Evolutionary conservation across 2,113 vertebrate species (phyloP).

Genomic region (Ochotona curzoniae): DNA sequence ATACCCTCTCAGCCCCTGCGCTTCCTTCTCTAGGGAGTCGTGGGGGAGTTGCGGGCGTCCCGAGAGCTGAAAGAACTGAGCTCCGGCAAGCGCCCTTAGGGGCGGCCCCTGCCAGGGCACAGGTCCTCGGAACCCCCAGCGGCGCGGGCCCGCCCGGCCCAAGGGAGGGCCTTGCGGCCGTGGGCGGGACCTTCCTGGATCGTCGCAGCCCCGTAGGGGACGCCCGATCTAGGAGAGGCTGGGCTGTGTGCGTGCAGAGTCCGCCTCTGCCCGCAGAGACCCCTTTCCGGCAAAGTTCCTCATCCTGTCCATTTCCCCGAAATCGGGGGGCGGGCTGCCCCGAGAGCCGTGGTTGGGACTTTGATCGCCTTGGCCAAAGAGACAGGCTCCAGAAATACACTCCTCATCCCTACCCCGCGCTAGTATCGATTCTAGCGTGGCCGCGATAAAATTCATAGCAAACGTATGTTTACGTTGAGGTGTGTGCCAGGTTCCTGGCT

Average conservation of each 20-base stretch:
- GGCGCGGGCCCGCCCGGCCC: accelerated
- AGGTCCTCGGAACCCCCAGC: neutral
- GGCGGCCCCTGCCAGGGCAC: neutral
- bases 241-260: neutral
- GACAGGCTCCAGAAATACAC: too few relatives aligned
- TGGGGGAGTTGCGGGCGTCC: neutral
- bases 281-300: neutral
- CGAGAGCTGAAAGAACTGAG: neutral
- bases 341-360: constrained; percentile 44
- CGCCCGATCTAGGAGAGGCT: neutral
- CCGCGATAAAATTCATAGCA: constrained; percentile 22
- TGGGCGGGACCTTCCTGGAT: neutral
- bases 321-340: constrained; percentile 6
- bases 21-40: neutral
- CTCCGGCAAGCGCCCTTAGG: neutral
- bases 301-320: neutral
- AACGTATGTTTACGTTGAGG: neutral
- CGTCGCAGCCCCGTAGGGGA: neutral
- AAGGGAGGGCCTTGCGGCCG: accelerated
- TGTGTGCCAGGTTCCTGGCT: neutral
- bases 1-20: neutral
- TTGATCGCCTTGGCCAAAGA: constrained; percentile 14
- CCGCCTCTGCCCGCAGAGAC: neutral
- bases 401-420: too few relatives aligned
- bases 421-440: neutral